Evolutionary conservation across 2,113 vertebrate genomes (phyloP), one percentile per base, ranked within the genome.

Genomic region (Cygnus atratus): DNA sequence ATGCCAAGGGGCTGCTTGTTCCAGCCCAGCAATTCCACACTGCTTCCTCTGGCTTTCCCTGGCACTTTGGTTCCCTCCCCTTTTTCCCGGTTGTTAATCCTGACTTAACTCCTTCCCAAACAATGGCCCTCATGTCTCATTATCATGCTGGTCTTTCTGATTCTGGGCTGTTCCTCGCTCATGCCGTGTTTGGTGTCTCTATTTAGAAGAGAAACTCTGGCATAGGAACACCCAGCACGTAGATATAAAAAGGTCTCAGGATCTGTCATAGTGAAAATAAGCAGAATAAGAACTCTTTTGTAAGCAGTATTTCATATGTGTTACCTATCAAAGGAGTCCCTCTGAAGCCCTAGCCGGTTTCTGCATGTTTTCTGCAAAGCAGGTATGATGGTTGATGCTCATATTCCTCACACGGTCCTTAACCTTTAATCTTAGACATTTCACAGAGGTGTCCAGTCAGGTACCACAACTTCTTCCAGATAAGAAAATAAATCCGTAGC

Each of bases 401-500:
- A 0, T 58, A 8, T 26, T 77, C 35, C 54, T 87, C 54, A 58
- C 63, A 54, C 12, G 9, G 10, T 65, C 43, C 63, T 28, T 25
- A 11, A 13, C 35, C 37, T 76, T 52, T 31, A 26, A 13, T 8
- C 25, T 39, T 48, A 50, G 33, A 3, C 1, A 3, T 37, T 39
- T 16, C 10, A 4, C 16, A 18, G 54, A 61, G 14, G 10, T 0
- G 2, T 9, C 6, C 22, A 10, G 5, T 3, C 28, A 18, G 20
- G 11, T 43, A 62, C 35, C n/a, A 10, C 24, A 24, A 1, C 3
- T 35, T 84, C 72, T 88, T 71, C 46, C 43, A 20, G 19, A 28
- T 39, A 50, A 46, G n/a, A 50, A 70, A 87, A 31, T 10, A 81
- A 95, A 44, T 10, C n/a, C 73, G n/a, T 10, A 59, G 46, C 71